Conservation (phyloP, 1,140 invertebrate genomes). For the Cydia fagiglandana region DNA sequence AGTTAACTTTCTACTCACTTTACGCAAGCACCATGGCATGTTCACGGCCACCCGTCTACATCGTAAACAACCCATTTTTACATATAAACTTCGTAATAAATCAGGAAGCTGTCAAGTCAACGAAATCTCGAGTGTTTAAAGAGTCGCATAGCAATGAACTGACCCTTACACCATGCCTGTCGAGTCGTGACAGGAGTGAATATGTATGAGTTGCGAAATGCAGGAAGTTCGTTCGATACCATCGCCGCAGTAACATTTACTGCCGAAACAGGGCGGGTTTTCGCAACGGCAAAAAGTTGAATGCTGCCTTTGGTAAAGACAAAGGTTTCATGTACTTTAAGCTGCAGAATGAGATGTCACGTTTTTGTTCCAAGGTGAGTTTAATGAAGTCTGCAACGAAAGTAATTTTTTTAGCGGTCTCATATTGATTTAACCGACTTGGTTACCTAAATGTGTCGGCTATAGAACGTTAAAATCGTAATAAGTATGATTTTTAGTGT, state of each 20-base stretch:
- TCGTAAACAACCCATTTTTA: conserved; percentile 23
- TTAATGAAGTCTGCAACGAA: conserved; percentile 28
- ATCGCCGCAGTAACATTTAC: conserved; percentile 30
- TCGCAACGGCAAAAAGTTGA: conserved; percentile 30
- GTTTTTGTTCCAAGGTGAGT: background rate
- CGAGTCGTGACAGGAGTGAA: conserved; percentile 27
- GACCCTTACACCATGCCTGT: conserved; percentile 30
- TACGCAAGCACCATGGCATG: conserved; percentile 4
- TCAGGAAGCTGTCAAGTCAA: conserved; percentile 26
- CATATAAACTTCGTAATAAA: conserved; percentile 18
- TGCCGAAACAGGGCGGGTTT: conserved; percentile 30
- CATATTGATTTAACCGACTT: background rate
- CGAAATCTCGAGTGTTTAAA: conserved; percentile 29
- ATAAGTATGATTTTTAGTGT: background rate
- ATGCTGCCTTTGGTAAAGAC: background rate
- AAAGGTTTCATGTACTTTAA: background rate
- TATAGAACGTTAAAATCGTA: background rate
- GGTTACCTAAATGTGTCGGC: background rate
- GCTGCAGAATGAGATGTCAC: background rate
- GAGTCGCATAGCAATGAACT: conserved; percentile 28
- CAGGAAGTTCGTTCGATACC: conserved; percentile 31
- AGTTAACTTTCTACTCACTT: conserved; percentile 5
- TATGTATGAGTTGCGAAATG: conserved; percentile 33
- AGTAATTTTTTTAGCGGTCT: conserved; percentile 3
- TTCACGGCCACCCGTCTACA: conserved; percentile 19